phyloP scores from a whole-genome alignment of 1,140 invertebrate species.

The Piezodorus guildinii region DNA sequence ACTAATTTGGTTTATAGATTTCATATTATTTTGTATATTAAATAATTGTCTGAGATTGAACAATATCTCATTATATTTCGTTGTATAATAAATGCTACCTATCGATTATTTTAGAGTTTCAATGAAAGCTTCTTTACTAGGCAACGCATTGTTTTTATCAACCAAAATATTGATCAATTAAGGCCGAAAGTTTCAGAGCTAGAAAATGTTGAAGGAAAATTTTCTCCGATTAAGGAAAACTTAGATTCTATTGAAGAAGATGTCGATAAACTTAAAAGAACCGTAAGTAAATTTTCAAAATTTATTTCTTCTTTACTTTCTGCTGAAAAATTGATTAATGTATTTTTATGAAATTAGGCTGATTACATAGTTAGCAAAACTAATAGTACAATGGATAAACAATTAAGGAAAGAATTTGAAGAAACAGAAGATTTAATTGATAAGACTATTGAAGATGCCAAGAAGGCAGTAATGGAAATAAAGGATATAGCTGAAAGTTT shows the following conservation, averaged over 20 bases:
- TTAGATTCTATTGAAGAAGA: constrained; percentile 42
- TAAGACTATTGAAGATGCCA: constrained; percentile 19
- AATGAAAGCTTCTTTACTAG: constrained; percentile 66
- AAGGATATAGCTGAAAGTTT: constrained; percentile 26
- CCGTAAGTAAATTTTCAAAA: constrained; percentile 33
- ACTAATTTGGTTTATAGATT: no score
- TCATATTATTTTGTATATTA: no score
- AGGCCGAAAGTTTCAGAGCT: constrained; percentile 50
- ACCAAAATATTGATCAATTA: constrained; percentile 50
- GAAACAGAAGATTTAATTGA: constrained; percentile 21
- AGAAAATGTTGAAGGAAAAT: constrained; percentile 50
- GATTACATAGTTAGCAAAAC: constrained; percentile 41
- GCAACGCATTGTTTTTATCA: constrained; percentile 59
- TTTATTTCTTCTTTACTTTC: no score
- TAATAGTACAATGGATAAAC: constrained; percentile 26
- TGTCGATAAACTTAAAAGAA: constrained; percentile 35
- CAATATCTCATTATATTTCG: no score
- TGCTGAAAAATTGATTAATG: no score
- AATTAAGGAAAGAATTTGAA: constrained; percentile 18
- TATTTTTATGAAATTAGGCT: constrained; percentile 30
- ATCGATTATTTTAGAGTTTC: constrained; percentile 41
- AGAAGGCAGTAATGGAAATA: constrained; percentile 26
- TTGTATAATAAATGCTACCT: not conserved
- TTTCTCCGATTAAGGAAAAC: constrained; percentile 44
- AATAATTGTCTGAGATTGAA: no score